Evolutionary conservation across 2,888 invertebrate species (phyloP).

Genomic region (Drosophila falleni): DNA sequence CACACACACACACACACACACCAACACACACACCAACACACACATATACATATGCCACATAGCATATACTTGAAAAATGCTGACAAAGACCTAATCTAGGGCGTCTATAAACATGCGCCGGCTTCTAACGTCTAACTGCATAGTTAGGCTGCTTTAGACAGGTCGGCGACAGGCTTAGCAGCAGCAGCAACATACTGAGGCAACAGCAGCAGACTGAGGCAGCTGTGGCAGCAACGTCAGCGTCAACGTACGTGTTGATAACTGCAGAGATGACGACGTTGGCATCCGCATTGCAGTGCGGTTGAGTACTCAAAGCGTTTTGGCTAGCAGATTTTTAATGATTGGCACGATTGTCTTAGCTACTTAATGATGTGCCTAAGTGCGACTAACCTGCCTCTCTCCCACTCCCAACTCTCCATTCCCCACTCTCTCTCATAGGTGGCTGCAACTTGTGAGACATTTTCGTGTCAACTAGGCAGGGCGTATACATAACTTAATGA

Average conservation of each 20-base stretch:
- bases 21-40: conserved; percentile 15
- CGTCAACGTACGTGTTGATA: conserved; percentile 76
- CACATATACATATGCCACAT: conserved; percentile 30
- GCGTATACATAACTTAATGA: conserved; percentile 70
- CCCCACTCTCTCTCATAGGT: not conserved
- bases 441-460: conserved; percentile 45
- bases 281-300: conserved; percentile 68
- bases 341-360: conserved; percentile 81
- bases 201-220: conserved; percentile 1
- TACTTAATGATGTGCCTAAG: conserved; percentile 77
- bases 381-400: conserved; percentile 34
- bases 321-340: conserved; percentile 76
- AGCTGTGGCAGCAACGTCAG: not conserved
- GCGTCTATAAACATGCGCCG: conserved; percentile 75
- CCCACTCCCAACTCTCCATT: too few relatives aligned
- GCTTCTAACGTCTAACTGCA: conserved; percentile 54
- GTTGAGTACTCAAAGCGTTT: conserved; percentile 57
- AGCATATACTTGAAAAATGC: conserved; percentile 82
- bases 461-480: conserved; percentile 74
- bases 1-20: conserved; percentile 31
- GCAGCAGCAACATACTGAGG: not conserved
- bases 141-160: conserved; percentile 74
- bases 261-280: conserved; percentile 62
- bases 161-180: conserved; percentile 58
- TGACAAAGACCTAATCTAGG: conserved; percentile 83